Evolutionary conservation across 2,113 vertebrate species (phyloP).

Genomic region (Brienomyrus brachyistius): DNA sequence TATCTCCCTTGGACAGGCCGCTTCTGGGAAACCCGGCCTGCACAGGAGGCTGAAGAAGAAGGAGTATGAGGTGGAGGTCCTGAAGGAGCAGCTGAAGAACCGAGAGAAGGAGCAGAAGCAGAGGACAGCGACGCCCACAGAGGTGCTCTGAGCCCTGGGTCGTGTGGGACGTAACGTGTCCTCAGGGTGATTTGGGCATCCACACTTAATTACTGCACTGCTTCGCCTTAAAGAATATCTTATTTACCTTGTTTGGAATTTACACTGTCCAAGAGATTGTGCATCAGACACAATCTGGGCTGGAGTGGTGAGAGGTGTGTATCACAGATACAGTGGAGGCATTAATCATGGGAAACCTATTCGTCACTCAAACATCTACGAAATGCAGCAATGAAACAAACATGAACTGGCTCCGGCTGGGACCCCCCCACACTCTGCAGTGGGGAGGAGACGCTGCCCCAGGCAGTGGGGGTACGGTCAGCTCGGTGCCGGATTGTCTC

Average conservation of each 20-base stretch:
- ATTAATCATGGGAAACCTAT: background rate
- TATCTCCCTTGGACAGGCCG: conserved; percentile 34
- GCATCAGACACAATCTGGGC: background rate
- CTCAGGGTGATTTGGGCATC: background rate
- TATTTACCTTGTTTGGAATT: background rate
- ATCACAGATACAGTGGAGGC: background rate
- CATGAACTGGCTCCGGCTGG: background rate
- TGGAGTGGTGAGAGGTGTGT: background rate
- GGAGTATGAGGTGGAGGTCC: background rate
- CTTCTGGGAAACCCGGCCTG: conserved; percentile 23
- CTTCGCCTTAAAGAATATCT: background rate
- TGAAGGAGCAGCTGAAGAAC: conserved; percentile 6
- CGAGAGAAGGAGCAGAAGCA: conserved; percentile 23
- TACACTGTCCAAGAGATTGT: background rate
- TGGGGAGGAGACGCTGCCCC: background rate
- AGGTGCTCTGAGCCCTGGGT: background rate
- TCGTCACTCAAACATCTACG: background rate
- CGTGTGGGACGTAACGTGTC: background rate
- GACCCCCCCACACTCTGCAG: background rate
- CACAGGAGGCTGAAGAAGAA: conserved; percentile 27
- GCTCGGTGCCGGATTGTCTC: background rate
- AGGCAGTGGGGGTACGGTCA: background rate
- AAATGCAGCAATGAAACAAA: background rate
- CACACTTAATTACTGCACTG: background rate
- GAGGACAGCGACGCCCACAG: background rate